A percentile compares a stretch with the other conserved stretches of the same genome.
These are phyloP conservation scores for Chelonus formosanus DNA, from an alignment of 2,888 invertebrate genomes.

Conservation along the genomic window DNA sequence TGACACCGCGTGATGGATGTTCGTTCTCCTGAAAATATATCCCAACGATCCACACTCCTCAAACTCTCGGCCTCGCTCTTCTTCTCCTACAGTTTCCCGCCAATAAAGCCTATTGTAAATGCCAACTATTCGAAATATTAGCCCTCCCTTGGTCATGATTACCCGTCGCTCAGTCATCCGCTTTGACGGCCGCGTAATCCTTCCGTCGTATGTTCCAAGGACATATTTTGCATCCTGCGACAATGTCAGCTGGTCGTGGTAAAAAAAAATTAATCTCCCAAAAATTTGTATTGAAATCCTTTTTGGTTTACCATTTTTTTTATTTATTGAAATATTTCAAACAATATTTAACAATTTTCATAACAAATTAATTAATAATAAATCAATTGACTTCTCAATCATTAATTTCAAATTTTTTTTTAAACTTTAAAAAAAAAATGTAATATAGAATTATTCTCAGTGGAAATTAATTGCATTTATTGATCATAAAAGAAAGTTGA, in stretches of 20 bases:
- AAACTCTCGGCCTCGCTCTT: constrained; percentile 20
- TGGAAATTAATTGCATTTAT: no score
- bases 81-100: constrained; percentile 53
- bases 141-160: constrained; percentile 54
- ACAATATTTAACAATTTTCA: no score
- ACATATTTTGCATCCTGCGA: constrained; percentile 41
- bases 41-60: constrained; percentile 24
- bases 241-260: background rate
- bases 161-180: constrained; percentile 64
- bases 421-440: no score
- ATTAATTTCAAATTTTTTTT: no score
- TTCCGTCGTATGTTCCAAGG: constrained; percentile 33
- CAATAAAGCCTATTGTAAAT: constrained; percentile 65
- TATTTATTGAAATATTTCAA: no score
- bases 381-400: no score
- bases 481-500: no score
- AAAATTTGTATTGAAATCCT: no score
- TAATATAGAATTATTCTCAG: no score
- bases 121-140: constrained; percentile 65
- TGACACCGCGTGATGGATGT: constrained; percentile 65
- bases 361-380: no score
- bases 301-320: no score
- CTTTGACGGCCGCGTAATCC: constrained; percentile 57
- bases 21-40: constrained; percentile 55
- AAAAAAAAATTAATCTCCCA: no score